Evolutionary conservation across 2,797 vertebrate species (phyloP), one percentile per base, ranked within the genome.

Genomic region (Parotocinclus haroldoi): DNA sequence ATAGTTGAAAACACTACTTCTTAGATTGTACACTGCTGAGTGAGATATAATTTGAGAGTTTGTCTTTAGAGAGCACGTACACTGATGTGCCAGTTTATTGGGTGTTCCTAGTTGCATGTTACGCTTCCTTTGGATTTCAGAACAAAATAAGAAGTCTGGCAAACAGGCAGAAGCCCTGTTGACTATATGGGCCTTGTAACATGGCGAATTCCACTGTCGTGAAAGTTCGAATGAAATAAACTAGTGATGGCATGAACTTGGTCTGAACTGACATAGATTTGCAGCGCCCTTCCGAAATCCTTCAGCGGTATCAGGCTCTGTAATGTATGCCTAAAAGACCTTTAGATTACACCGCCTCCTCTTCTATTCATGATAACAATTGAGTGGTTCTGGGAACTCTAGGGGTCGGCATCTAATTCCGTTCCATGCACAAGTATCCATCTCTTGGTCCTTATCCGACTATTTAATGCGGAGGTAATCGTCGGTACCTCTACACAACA

Each of bases 11-110:
- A 18, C 37, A 10, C 14, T 18, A 52, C 16, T 52, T 46, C 48
- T 48, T 39, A 58, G 27, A 14, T 7, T 64, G n/a, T 58, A 65
- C 61, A 58, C 46, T 53, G 55, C 48, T 50, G 39, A 38, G 17
- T 64, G 39, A 19, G 18, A 6, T 42, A 42, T 14, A 10, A 50
- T 42, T 59, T 59, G 16, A 46, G 18, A 39, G 51, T 58, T 56
- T 53, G 39, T 16, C n/a, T n/a, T 57, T 60, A 40, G n/a, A n/a
- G 14, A 71, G 40, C 61, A 64, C 46, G 8, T 14, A 16, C 48
- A 16, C 46, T n/a, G 10, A 14, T 16, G 10, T 42, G 40, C 40
- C 8, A n/a, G 48, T 50, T 50, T 50, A 50, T 50, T 16, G 13
- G 48, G 48, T 14, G n/a, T n/a, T 4, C 14, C n/a, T 14, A 1